Evolutionary conservation across 2,888 invertebrate species (phyloP).

Genomic region (Oligia latruncula): DNA sequence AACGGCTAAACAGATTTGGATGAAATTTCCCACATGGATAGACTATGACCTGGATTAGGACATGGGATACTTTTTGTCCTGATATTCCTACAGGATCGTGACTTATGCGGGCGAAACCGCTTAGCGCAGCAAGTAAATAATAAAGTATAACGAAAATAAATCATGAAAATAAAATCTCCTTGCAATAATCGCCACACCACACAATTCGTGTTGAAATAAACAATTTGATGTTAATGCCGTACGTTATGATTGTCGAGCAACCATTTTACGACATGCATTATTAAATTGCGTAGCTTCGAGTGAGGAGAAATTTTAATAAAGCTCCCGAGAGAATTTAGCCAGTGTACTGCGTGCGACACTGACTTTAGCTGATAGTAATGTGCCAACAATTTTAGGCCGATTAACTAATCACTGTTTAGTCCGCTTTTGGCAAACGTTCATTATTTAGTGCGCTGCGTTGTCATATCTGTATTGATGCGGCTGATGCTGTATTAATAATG

Average conservation of each 20-base stretch:
- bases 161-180: neutral
- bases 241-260: slow-evolving; percentile 63
- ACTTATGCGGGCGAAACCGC: neutral
- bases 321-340: slow-evolving; percentile 62
- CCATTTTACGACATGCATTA: slow-evolving; percentile 77
- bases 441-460: slow-evolving; percentile 46
- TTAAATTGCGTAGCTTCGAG: slow-evolving; percentile 74
- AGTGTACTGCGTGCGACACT: slow-evolving; percentile 54
- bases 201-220: slow-evolving; percentile 53
- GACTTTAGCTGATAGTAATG: slow-evolving; percentile 61
- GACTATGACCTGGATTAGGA: neutral
- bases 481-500: slow-evolving; percentile 6
- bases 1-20: too few relatives aligned
- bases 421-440: slow-evolving; percentile 46
- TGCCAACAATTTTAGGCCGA: slow-evolving; percentile 46
- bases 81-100: neutral
- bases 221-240: slow-evolving; percentile 63
- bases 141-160: slow-evolving; percentile 1
- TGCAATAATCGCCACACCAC: slow-evolving; percentile 40
- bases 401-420: slow-evolving; percentile 56
- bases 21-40: too few relatives aligned
- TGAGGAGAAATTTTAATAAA: slow-evolving; percentile 78
- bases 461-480: slow-evolving; percentile 28
- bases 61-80: neutral
- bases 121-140: neutral